Evolutionary conservation across 2,113 vertebrate genomes (phyloP).

Genomic region (Seriola rivoliana): DNA sequence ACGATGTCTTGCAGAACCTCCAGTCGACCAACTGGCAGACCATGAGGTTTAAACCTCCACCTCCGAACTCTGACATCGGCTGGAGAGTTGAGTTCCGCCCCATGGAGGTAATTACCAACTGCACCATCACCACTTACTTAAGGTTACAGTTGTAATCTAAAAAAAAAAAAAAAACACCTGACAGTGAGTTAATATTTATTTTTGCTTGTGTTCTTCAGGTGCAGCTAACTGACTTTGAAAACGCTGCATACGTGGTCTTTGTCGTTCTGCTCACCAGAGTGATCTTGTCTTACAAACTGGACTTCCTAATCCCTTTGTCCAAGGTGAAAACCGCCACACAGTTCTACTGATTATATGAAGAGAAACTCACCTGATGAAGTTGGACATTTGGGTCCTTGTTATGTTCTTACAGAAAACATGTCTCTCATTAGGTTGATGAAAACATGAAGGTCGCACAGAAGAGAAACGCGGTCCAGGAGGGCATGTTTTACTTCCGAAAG

Average conservation of each 20-base stretch:
- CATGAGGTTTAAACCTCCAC: constrained; percentile 99
- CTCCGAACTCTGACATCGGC: constrained; percentile 98
- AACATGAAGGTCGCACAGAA: constrained; percentile 98
- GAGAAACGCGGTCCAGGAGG: constrained; percentile 92
- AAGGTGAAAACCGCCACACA: constrained; percentile 86
- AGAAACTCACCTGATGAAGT: neutral
- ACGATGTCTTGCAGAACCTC: constrained; percentile 89
- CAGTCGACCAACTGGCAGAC: constrained; percentile 99
- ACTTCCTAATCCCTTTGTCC: constrained; percentile 97
- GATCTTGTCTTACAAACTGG: constrained; percentile 97
- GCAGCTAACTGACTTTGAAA: constrained; percentile 98
- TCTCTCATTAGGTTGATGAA: constrained; percentile 91
- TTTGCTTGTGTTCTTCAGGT: constrained; percentile 83
- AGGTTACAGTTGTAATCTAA: neutral
- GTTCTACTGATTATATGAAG: neutral
- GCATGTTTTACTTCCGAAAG: constrained; percentile 96
- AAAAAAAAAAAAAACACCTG: neutral
- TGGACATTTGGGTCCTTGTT: neutral
- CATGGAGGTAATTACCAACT: constrained; percentile 90
- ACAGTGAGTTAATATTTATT: neutral
- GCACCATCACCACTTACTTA: neutral
- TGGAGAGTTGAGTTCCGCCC: constrained; percentile 99
- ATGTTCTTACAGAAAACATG: neutral
- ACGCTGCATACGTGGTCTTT: constrained; percentile 97
- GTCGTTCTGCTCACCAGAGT: constrained; percentile 97